phyloP scores from a whole-genome alignment of 1,140 invertebrate genomes.

The Ostrea edulis region DNA sequence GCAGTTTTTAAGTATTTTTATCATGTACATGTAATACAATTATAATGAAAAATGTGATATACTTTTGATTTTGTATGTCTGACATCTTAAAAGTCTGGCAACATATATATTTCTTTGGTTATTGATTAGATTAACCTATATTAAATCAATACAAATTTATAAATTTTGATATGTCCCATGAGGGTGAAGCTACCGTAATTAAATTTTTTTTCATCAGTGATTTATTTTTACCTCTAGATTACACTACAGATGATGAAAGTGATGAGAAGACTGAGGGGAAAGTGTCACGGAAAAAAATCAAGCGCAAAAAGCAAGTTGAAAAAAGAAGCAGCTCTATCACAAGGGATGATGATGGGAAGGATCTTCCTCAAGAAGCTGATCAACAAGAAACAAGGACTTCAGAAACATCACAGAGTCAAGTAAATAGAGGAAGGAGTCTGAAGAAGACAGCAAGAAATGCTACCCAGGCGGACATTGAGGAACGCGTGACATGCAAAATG shows the following conservation, averaged over 20 bases:
- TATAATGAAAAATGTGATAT: no score
- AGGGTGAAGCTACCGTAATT: no score
- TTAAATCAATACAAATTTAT: no score
- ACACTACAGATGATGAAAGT: neutral
- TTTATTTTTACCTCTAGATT: neutral
- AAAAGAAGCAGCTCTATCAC: neutral
- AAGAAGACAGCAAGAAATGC: neutral
- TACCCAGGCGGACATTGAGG: neutral
- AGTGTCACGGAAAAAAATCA: neutral
- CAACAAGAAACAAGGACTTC: neutral
- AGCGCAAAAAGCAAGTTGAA: neutral
- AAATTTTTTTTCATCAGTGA: no score
- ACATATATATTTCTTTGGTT: no score
- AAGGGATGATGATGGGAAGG: neutral
- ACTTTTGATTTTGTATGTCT: no score
- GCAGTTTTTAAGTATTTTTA: no score
- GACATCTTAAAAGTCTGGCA: no score
- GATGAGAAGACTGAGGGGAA: neutral
- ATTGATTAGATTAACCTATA: no score
- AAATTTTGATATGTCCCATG: no score
- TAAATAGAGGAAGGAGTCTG: neutral
- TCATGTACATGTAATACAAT: no score
- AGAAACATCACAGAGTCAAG: neutral
- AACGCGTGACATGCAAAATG: neutral
- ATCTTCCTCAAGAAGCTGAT: neutral